These are phyloP conservation scores for Ctenopoma kingsleyae DNA, from an alignment of 2,797 vertebrate genomes.

Conservation along the genomic window DNA sequence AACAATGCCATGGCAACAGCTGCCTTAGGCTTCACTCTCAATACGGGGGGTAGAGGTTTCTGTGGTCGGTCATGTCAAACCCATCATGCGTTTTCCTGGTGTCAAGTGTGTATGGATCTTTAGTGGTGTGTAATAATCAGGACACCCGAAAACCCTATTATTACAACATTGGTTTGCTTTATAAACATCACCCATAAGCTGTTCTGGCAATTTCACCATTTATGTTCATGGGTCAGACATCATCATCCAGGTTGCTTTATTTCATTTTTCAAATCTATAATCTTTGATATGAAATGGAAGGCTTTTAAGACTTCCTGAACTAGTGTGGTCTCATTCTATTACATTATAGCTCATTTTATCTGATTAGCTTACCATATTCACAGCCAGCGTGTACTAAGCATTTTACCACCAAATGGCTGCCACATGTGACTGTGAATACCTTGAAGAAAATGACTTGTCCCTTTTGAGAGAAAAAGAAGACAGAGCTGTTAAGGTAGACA, in stretches of 20 bases:
- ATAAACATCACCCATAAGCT: conserved; percentile 10
- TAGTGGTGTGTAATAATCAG: conserved; percentile 42
- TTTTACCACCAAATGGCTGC: conserved; percentile 17
- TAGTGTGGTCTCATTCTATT: conserved; percentile 10
- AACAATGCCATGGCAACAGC: conserved; percentile 60
- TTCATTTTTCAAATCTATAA: conserved; percentile 41
- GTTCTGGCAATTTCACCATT: conserved; percentile 46
- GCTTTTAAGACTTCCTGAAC: conserved; percentile 38
- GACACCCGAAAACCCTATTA: conserved; percentile 21
- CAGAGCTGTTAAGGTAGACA: conserved; percentile 22
- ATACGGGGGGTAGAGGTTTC: conserved; percentile 44
- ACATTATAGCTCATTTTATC: conserved; percentile 34
- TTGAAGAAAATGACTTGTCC: conserved; percentile 32
- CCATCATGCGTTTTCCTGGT: conserved; percentile 46
- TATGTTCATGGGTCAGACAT: conserved; percentile 47
- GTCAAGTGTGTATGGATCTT: conserved; percentile 39
- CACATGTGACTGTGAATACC: neutral
- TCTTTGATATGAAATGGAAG: conserved; percentile 27
- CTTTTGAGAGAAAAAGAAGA: conserved; percentile 25
- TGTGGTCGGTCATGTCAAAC: conserved; percentile 61
- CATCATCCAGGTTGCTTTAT: conserved; percentile 33
- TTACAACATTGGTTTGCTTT: conserved; percentile 24
- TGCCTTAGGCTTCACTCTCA: conserved; percentile 59
- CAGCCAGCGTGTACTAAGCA: conserved; percentile 15
- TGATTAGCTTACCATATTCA: conserved; percentile 42